Evolutionary conservation across 2,797 vertebrate genomes (phyloP), one percentile per base, ranked within the genome.

Genomic region (Xenentodon cancila): DNA sequence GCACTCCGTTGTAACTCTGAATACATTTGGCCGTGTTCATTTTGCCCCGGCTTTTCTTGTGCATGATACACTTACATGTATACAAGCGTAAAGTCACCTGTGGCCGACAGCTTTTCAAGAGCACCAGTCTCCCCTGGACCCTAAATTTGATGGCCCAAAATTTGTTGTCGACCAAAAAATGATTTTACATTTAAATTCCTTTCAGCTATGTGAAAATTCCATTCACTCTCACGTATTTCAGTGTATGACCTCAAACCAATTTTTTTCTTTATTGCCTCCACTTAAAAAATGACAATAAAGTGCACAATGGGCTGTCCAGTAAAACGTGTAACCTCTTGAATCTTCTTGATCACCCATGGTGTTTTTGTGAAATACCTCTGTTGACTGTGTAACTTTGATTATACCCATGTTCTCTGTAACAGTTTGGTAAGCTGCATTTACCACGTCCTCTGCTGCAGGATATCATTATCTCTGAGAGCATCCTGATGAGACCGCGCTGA

Each of bases 81-180:
- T 7, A 21, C 3, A 21, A 18, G 12, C 5, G 15, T 9, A 48
- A 32, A 47, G 16, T 34, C 65, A 60, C 44, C 49, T 47, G 9
- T 32, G 73, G 51, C 40, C 52, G 53, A 20, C 43, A 51, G 43
- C 46, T 53, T 17, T 58, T 59, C 52, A 51, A 7, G 17, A 17
- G 32, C 42, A 8, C 0, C 37, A 34, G 52, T 70, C 67, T 78
- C 55, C 68, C 68, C 82, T 51, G 54, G 43, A 50, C 25, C 46
- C 59, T 52, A 68, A 67, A 25, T 43, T 68, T 15, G 21, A 66
- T 25, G 62, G 22, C 59, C 65, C 50, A 58, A 30, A 74, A 81
- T 81, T 73, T 76, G 65, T 37, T 59, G 59, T 81, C 79, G 85
- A 81, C 81, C 83, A 81, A 82, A 84, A 84, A 84, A 88, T 84